A percentile compares a stretch with the other conserved stretches of the same genome.
Conservation (phyloP, 2,113 vertebrate genomes). For the Microcebus murinus region DNA sequence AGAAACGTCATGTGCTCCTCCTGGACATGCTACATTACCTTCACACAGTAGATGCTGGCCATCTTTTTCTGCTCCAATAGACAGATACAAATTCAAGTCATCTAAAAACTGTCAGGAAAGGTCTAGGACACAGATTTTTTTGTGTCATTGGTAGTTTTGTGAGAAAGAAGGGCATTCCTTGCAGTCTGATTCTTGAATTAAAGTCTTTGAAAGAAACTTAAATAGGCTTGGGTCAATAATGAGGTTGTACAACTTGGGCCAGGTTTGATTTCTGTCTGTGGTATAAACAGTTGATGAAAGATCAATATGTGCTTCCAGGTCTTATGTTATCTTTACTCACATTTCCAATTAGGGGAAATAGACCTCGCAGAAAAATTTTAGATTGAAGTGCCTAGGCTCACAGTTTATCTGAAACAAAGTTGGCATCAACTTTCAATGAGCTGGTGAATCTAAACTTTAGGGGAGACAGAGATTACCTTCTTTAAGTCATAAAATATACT, state of each 20-base stretch:
- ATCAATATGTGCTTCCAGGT: slow-evolving; percentile 43
- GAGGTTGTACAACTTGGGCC: slow-evolving; percentile 39
- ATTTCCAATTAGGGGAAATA: slow-evolving; percentile 34
- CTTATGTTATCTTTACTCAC: slow-evolving; percentile 54
- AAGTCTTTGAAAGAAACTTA: slow-evolving; percentile 52
- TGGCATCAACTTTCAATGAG: not conserved
- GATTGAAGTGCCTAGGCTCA: not conserved
- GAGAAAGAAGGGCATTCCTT: not conserved
- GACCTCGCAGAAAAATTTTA: not conserved
- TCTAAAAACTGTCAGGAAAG: not conserved
- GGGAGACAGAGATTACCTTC: not conserved
- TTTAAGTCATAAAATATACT: not conserved
- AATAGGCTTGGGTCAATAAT: slow-evolving; percentile 55
- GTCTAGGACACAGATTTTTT: not conserved
- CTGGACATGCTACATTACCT: not conserved
- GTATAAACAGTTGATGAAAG: slow-evolving; percentile 51
- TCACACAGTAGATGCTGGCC: not conserved
- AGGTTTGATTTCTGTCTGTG: slow-evolving; percentile 66
- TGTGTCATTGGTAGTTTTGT: slow-evolving; percentile 13
- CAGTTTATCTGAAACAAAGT: not conserved
- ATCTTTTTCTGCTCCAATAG: not conserved
- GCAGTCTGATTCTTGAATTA: not conserved
- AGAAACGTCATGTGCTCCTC: not conserved
- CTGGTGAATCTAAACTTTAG: not conserved
- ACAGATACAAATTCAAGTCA: not conserved